Percentiles rank a stretch among this genome's conserved stretches.
Evolutionary conservation across 2,888 invertebrate species (phyloP).

Genomic region (Netelia fuscicornis): DNA sequence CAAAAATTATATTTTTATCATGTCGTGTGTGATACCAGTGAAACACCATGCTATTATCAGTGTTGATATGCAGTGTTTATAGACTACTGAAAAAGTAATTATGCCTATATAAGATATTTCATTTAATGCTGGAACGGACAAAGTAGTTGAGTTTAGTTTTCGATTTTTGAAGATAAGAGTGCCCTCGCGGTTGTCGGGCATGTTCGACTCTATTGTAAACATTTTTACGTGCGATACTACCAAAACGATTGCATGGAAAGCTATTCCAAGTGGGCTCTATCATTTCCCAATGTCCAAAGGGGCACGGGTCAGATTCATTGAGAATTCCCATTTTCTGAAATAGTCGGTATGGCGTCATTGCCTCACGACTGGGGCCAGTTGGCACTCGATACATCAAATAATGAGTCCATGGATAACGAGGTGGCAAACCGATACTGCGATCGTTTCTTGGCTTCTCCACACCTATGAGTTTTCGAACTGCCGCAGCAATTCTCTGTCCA

Average conservation of each 20-base stretch:
- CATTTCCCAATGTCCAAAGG: conserved; percentile 86
- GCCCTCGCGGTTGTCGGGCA: conserved; percentile 55
- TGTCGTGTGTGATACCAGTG: not conserved
- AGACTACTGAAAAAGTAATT: not conserved
- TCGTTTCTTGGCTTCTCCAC: conserved; percentile 84
- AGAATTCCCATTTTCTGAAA: conserved; percentile 86
- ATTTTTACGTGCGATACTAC: conserved; percentile 59
- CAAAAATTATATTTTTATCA: not conserved
- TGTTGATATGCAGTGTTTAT: not conserved
- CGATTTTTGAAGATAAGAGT: conserved; percentile 53
- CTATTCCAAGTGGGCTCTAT: conserved; percentile 56
- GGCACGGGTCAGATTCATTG: conserved; percentile 81
- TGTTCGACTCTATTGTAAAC: conserved; percentile 51
- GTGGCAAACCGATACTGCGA: conserved; percentile 85
- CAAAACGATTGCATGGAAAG: conserved; percentile 67
- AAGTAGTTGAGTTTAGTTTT: conserved; percentile 45
- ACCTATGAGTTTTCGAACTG: conserved; percentile 84
- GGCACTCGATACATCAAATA: conserved; percentile 86
- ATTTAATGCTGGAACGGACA: conserved; percentile 44
- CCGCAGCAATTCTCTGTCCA: conserved; percentile 75
- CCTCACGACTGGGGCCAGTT: conserved; percentile 86
- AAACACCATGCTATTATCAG: not conserved
- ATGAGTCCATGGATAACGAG: conserved; percentile 85
- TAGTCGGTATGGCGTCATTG: conserved; percentile 85
- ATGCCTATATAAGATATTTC: not conserved